A percentile compares a stretch with the other conserved stretches of the same genome.
Evolutionary conservation across 2,797 vertebrate genomes (phyloP).

Genomic region (Sorex maritimensis): DNA sequence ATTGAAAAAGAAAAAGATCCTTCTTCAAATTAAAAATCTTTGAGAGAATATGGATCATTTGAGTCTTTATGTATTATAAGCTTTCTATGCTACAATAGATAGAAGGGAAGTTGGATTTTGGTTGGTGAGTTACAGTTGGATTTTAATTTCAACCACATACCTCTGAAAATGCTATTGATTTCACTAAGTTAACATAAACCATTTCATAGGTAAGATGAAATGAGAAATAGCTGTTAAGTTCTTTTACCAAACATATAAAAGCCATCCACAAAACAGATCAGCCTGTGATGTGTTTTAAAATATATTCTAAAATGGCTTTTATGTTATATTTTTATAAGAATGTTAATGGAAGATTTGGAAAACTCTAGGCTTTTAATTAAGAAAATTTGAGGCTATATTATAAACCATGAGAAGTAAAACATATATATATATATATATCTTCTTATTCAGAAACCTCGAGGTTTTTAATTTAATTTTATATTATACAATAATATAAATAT

Average conservation of each 20-base stretch:
- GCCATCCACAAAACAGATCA: not conserved
- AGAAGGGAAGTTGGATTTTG: not conserved
- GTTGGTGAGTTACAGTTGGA: not conserved
- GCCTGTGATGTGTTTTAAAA: not conserved
- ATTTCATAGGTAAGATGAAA: slow-evolving; percentile 24
- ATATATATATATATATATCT: not conserved
- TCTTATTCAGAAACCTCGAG: not conserved
- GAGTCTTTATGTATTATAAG: slow-evolving; percentile 3
- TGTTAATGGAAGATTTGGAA: not conserved
- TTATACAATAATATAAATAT: not conserved
- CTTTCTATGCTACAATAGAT: not conserved
- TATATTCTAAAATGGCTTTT: not conserved
- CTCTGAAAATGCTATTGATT: slow-evolving; percentile 62
- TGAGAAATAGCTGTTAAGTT: slow-evolving; percentile 15
- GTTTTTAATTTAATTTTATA: not conserved
- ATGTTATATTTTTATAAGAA: not conserved
- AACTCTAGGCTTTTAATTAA: rapidly evolving
- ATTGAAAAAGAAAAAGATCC: not conserved
- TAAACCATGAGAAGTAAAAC: not conserved
- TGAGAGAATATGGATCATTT: not conserved
- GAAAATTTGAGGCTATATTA: not conserved
- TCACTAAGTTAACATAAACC: slow-evolving; percentile 65
- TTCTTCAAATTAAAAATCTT: not conserved
- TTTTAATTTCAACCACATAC: slow-evolving; percentile 48
- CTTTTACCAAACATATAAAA: slow-evolving; percentile 25